Conservation (phyloP, 2,888 invertebrate species). For the Orchesellides sinensis region DNA sequence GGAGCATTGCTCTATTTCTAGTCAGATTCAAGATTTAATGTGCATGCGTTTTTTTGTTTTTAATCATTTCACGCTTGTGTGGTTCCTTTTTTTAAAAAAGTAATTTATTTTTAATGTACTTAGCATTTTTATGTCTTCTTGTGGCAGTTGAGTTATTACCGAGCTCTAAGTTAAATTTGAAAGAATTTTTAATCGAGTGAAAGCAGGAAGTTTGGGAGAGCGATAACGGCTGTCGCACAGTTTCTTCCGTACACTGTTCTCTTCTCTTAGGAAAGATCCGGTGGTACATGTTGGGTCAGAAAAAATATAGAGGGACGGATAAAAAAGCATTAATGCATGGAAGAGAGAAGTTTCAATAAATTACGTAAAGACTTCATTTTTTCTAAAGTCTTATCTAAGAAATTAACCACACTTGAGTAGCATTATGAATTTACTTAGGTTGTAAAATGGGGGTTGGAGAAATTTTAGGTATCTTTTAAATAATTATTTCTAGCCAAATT, state of each 20-base stretch:
- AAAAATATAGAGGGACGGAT: conserved; percentile 54
- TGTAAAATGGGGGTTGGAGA: no score
- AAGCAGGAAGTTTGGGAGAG: conserved; percentile 64
- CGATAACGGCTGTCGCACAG: conserved; percentile 51
- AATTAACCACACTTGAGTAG: conserved; percentile 62
- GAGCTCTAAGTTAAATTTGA: conserved; percentile 55
- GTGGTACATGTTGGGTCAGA: no score
- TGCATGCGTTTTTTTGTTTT: not conserved
- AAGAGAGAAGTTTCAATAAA: conserved; percentile 56
- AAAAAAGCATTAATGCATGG: conserved; percentile 62
- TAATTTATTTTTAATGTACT: conserved; percentile 62
- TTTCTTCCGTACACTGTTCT: not conserved
- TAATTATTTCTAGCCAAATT: no score
- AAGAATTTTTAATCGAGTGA: conserved; percentile 66
- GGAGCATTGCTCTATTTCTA: conserved; percentile 16
- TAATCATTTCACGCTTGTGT: conserved; percentile 27
- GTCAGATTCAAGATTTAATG: not conserved
- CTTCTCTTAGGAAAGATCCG: not conserved
- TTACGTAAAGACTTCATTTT: conserved; percentile 53
- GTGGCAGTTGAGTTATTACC: conserved; percentile 59
- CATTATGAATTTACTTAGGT: conserved; percentile 55
- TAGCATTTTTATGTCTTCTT: conserved; percentile 60
- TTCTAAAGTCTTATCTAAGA: conserved; percentile 48
- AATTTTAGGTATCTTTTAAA: no score
- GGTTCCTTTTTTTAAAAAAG: conserved; percentile 29